Base-by-base conservation (phyloP, 2,113 vertebrate species). In the Sinocyclocheilus anshuiensis region DNA sequence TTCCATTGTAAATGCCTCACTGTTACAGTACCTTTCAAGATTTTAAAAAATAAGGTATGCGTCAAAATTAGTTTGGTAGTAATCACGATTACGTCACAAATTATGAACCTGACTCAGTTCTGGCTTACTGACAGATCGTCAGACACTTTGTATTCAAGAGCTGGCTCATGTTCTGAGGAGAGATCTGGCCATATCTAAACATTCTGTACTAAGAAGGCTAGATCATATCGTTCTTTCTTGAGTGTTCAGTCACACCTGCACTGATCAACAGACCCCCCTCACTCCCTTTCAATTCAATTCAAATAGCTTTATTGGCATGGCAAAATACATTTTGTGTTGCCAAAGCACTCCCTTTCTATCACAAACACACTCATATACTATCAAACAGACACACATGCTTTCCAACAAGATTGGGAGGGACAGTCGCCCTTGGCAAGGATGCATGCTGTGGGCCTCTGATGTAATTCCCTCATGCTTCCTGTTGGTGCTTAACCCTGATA, bases 131-230 rank as follows among this genome's bases (percentile, higher is more conserved):
- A 33, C 15, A 26, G 45, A 26, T 29, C 13, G 4, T 77, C 48
- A 55, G 50, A 55, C 48, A 77, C 50, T 12, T 16, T 83, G 48
- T 59, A 59, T 74, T 18, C 42, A 53, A 33, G 69, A 59, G 48
- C 29, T 55, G 50, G 48, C 67, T 83, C 33, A 20, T 39, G 81
- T 39, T 74, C 67, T 83, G 12, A 55, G 50, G 81, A 74, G 22
- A 53, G 9, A 59, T 83, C 12, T 24, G 65, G 48, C 6, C 81
- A 74, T 26, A 72, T 84, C 82, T 74, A 75, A 69, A 84, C 82
- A 75, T 59, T 84, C 50, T 84, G 82, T 84, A 59, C 82, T 22
- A 53, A 77, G 15, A 77, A 29, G 81, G 48, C 1, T 42, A 71
- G 81, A 71, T 71, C 81, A 83, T 71, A 53, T 36, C 7, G 26